Evolutionary conservation across 1,140 invertebrate species (phyloP).

Genomic region (Phymorhynchus buccinoides): DNA sequence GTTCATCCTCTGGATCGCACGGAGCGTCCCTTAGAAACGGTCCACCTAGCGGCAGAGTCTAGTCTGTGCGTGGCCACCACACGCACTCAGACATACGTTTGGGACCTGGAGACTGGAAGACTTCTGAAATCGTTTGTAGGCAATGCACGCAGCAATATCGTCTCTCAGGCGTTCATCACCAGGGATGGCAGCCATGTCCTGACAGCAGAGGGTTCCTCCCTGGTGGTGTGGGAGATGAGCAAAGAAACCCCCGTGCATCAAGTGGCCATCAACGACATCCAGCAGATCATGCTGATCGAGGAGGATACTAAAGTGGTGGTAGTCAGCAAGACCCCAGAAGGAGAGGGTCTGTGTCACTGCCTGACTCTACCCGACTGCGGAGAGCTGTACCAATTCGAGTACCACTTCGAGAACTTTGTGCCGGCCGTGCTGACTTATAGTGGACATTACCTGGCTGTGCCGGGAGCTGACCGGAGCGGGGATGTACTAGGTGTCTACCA

Average conservation of each 20-base stretch:
- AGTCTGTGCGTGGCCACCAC: slow-evolving; percentile 68
- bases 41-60: slow-evolving; percentile 73
- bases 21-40: slow-evolving; percentile 94
- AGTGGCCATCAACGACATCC: slow-evolving; percentile 84
- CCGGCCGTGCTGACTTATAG: slow-evolving; percentile 86
- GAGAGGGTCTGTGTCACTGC: slow-evolving; percentile 58
- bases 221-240: slow-evolving; percentile 93
- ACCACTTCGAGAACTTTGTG: slow-evolving; percentile 72
- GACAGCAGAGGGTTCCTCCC: slow-evolving; percentile 92
- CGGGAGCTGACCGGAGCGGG: slow-evolving; percentile 87
- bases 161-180: slow-evolving; percentile 88
- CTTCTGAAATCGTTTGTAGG: slow-evolving; percentile 88
- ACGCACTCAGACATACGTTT: slow-evolving; percentile 93
- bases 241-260: slow-evolving; percentile 83
- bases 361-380: slow-evolving; percentile 77
- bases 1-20: slow-evolving; percentile 96
- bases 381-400: slow-evolving; percentile 86
- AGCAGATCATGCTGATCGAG: slow-evolving; percentile 88
- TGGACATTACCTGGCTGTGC: slow-evolving; percentile 83
- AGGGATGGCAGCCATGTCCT: slow-evolving; percentile 86
- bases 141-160: slow-evolving; percentile 92
- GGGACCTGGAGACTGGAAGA: slow-evolving; percentile 91
- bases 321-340: slow-evolving; percentile 77
- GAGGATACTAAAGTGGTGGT: slow-evolving; percentile 87
- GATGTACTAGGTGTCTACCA: slow-evolving; percentile 89